Conservation (phyloP, 2,113 vertebrate species). For the Perccottus glenii region DNA sequence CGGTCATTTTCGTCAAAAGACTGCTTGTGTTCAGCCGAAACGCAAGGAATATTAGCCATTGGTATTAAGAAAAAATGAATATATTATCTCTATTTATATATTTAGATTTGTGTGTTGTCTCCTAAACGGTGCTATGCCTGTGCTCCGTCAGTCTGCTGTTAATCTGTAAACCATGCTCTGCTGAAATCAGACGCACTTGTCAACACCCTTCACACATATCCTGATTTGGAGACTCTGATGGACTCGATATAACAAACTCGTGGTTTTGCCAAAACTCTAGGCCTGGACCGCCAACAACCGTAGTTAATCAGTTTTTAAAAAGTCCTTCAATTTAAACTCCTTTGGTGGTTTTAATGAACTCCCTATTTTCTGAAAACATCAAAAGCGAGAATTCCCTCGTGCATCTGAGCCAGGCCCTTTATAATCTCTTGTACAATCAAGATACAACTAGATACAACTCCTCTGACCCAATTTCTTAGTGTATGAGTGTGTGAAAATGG, state of each 20-base stretch:
- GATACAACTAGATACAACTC: slow-evolving; percentile 57
- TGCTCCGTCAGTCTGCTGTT: slow-evolving; percentile 40
- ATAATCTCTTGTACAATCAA: slow-evolving; percentile 66
- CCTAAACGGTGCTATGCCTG: not conserved
- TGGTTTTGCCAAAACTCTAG: no score
- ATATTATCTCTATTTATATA: no score
- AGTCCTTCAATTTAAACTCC: no score
- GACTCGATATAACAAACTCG: slow-evolving; percentile 25
- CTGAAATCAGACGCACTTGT: slow-evolving; percentile 71
- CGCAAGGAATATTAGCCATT: no score
- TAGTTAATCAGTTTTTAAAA: no score
- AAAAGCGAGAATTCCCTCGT: slow-evolving; percentile 47
- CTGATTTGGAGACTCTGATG: slow-evolving; percentile 40
- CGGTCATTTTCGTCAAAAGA: not conserved
- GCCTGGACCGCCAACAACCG: no score
- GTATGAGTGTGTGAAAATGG: no score
- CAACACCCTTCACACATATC: slow-evolving; percentile 60
- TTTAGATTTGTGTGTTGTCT: no score
- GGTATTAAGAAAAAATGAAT: no score
- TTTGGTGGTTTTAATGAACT: not conserved
- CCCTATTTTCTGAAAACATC: slow-evolving; percentile 18
- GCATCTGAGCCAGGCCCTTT: slow-evolving; percentile 48
- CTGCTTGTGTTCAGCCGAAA: no score
- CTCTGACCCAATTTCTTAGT: slow-evolving; percentile 72
- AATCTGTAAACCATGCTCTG: slow-evolving; percentile 63